Evolutionary conservation across 2,797 vertebrate species (phyloP).

Genomic region (Serranus cabrilla): DNA sequence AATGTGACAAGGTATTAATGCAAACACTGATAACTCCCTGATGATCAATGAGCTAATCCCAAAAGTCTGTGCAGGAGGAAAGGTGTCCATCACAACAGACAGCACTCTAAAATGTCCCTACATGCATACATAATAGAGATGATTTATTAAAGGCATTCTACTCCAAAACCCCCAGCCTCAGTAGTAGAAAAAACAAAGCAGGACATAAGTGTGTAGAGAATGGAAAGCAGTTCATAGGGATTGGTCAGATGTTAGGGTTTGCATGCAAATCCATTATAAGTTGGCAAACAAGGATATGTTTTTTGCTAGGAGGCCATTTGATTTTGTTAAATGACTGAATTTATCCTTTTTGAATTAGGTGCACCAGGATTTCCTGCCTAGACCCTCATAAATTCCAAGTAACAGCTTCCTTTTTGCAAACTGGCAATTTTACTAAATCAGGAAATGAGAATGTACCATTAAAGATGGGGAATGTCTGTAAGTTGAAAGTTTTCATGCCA

Average conservation of each 20-base stretch:
- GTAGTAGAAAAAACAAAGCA: background rate
- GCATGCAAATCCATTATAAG: too few species aligned
- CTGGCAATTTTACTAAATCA: too few species aligned
- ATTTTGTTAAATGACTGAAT: too few species aligned
- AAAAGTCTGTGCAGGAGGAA: slow-evolving; percentile 5
- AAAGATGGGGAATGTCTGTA: too few species aligned
- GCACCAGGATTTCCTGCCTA: too few species aligned
- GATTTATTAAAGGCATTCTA: background rate
- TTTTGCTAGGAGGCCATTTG: too few species aligned
- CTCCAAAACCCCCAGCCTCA: background rate
- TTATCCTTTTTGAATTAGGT: too few species aligned
- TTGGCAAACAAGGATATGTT: too few species aligned
- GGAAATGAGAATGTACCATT: too few species aligned
- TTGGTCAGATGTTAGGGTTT: background rate
- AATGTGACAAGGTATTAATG: slow-evolving; percentile 30
- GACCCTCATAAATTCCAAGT: too few species aligned
- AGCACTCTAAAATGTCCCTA: slow-evolving; percentile 8
- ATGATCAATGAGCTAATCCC: slow-evolving; percentile 31
- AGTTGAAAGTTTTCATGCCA: too few species aligned
- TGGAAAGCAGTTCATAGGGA: background rate
- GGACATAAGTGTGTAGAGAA: background rate
- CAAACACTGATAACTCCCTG: slow-evolving; percentile 29
- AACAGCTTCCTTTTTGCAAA: too few species aligned
- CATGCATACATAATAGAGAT: background rate
- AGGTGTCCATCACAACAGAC: slow-evolving; percentile 7